These are phyloP conservation scores for Vireo altiloquus DNA, from an alignment of 2,113 vertebrate species.

Conservation along the genomic window DNA sequence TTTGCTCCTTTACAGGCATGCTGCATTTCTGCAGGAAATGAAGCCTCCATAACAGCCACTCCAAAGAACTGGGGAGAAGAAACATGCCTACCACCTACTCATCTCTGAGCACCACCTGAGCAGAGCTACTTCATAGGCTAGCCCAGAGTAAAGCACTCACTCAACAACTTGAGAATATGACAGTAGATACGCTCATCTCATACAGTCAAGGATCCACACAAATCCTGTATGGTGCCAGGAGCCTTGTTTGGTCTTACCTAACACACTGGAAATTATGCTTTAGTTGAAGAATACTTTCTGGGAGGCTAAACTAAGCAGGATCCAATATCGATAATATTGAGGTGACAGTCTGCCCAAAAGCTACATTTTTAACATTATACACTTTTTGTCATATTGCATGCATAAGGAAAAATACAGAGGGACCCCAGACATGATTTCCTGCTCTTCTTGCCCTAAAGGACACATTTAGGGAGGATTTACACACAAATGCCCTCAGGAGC, in stretches of 20 bases:
- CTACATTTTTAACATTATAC: accelerated
- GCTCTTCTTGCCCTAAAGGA: background rate
- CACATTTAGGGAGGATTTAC: background rate
- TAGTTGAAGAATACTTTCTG: background rate
- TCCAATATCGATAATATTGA: background rate
- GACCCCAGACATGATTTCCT: background rate
- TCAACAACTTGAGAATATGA: accelerated
- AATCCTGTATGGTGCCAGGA: background rate
- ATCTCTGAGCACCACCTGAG: background rate
- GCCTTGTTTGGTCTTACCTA: background rate
- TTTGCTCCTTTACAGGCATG: background rate
- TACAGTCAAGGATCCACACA: background rate
- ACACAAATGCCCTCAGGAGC: background rate
- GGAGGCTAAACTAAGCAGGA: background rate
- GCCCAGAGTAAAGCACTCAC: background rate
- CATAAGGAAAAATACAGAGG: background rate
- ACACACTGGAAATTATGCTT: background rate
- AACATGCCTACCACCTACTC: background rate
- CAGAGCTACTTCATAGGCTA: background rate
- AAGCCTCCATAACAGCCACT: background rate
- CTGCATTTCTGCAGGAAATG: background rate
- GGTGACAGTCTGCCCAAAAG: background rate
- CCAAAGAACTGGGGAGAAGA: background rate
- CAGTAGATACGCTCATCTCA: background rate
- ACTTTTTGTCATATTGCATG: background rate